Evolutionary conservation across 2,797 vertebrate genomes (phyloP).

Genomic region (Sebastes hubbsi): DNA sequence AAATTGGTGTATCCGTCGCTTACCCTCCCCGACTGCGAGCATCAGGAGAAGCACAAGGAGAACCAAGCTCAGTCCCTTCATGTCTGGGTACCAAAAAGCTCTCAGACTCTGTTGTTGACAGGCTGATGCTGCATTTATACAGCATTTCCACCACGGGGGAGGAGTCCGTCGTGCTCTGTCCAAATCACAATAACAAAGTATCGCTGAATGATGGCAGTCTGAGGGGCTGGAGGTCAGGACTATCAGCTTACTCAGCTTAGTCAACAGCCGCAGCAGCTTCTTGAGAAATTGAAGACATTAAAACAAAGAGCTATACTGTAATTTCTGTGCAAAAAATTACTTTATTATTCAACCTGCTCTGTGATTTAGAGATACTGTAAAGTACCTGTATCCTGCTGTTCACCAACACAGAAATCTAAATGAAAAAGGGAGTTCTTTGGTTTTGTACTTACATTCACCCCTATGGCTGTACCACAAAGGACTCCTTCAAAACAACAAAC

Average conservation of each 20-base stretch:
- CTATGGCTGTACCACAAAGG: conserved; percentile 20
- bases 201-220: conserved; percentile 60
- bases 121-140: conserved; percentile 80
- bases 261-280: conserved; percentile 23
- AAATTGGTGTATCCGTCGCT: conserved; percentile 47
- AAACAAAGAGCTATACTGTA: background rate
- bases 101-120: conserved; percentile 67
- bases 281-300: background rate
- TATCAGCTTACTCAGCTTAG: conserved; percentile 34
- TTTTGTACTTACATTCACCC: conserved; percentile 46
- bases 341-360: background rate
- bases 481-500: conserved; percentile 27
- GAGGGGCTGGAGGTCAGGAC: conserved; percentile 49
- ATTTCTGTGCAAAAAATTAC: conserved; percentile 10
- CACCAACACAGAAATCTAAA: background rate
- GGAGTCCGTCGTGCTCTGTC: conserved; percentile 71
- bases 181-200: conserved; percentile 71
- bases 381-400: background rate
- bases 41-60: conserved; percentile 79
- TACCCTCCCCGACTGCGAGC: conserved; percentile 78
- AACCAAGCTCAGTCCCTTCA: conserved; percentile 79
- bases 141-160: conserved; percentile 71
- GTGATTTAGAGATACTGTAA: background rate
- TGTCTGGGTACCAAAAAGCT: conserved; percentile 67
- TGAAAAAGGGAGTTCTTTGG: background rate